Conservation (phyloP, 2,888 invertebrate genomes). For the Lithophane leautieri region DNA sequence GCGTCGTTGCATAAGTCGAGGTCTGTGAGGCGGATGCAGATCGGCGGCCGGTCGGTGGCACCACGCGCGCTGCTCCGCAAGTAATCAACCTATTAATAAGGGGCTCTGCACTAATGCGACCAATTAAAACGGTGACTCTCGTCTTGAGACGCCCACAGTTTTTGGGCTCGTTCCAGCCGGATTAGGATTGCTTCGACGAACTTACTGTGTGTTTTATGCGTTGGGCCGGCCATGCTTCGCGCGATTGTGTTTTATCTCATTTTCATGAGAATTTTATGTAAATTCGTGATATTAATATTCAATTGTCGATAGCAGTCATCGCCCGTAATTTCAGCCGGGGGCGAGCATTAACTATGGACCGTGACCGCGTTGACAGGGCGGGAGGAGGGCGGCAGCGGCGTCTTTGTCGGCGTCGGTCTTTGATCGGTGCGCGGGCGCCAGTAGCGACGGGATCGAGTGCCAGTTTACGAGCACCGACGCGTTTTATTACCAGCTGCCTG, state of each 20-base stretch:
- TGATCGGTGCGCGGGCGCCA: constrained; percentile 87
- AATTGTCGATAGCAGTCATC: constrained; percentile 85
- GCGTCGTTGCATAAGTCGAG: constrained; percentile 76
- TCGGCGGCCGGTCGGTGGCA: constrained; percentile 68
- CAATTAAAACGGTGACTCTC: constrained; percentile 88
- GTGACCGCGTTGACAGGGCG: constrained; percentile 88
- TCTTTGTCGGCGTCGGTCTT: constrained; percentile 85
- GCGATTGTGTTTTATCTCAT: constrained; percentile 71
- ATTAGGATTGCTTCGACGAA: constrained; percentile 83
- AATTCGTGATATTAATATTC: constrained; percentile 82
- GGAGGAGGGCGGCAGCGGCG: constrained; percentile 77
- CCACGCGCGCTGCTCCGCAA: constrained; percentile 79
- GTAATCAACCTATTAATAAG: constrained; percentile 90
- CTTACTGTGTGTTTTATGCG: constrained; percentile 74
- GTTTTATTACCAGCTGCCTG: constrained; percentile 85
- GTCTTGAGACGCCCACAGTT: constrained; percentile 88
- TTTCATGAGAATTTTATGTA: constrained; percentile 81
- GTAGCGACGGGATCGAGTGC: constrained; percentile 80
- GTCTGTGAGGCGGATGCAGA: constrained; percentile 69
- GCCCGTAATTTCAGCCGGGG: constrained; percentile 84
- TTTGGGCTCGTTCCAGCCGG: constrained; percentile 88
- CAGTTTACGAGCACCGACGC: constrained; percentile 87
- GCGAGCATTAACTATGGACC: constrained; percentile 82
- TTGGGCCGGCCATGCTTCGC: constrained; percentile 64
- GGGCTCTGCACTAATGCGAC: constrained; percentile 87